These are phyloP conservation scores for Atherinomorus stipes DNA, from an alignment of 2,113 vertebrate genomes.

Conservation along the genomic window DNA sequence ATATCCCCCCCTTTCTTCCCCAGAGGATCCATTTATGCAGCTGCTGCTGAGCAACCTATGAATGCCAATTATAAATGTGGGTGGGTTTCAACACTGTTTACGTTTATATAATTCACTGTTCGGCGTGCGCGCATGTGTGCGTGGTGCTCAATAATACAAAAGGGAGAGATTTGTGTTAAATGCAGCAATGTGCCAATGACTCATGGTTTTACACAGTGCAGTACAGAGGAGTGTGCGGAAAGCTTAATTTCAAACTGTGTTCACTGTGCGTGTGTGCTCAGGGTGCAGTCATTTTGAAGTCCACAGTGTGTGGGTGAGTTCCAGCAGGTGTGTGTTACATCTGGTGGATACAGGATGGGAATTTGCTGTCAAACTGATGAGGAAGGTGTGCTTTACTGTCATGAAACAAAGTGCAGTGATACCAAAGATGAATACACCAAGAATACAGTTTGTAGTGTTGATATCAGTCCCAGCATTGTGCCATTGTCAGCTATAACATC, in stretches of 20 bases:
- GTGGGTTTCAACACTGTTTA: slow-evolving; percentile 64
- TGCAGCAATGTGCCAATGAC: slow-evolving; percentile 74
- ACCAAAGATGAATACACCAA: not conserved
- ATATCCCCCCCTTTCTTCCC: slow-evolving; percentile 19
- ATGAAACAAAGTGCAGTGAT: not conserved
- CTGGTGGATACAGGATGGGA: slow-evolving; percentile 29
- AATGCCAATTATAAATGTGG: slow-evolving; percentile 67
- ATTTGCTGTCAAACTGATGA: slow-evolving; percentile 29
- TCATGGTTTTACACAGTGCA: slow-evolving; percentile 75
- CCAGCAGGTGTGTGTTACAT: slow-evolving; percentile 50
- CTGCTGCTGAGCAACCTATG: slow-evolving; percentile 62
- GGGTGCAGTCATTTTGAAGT: slow-evolving; percentile 53
- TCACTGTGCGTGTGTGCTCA: slow-evolving; percentile 2
- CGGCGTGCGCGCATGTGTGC: slow-evolving; percentile 4
- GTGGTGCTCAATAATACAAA: slow-evolving; percentile 30
- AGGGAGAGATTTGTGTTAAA: slow-evolving; percentile 56
- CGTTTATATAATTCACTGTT: slow-evolving; percentile 60
- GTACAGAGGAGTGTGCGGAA: slow-evolving; percentile 46
- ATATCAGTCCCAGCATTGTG: not conserved
- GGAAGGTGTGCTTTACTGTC: slow-evolving; percentile 9
- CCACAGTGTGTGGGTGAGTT: slow-evolving; percentile 51
- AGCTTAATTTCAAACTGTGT: slow-evolving; percentile 54
- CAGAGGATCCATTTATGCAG: slow-evolving; percentile 52
- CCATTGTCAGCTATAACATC: slow-evolving; percentile 8
- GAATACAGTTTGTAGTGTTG: slow-evolving; percentile 3